Conservation (phyloP, 2,797 vertebrate genomes). For the Coluber constrictor region DNA sequence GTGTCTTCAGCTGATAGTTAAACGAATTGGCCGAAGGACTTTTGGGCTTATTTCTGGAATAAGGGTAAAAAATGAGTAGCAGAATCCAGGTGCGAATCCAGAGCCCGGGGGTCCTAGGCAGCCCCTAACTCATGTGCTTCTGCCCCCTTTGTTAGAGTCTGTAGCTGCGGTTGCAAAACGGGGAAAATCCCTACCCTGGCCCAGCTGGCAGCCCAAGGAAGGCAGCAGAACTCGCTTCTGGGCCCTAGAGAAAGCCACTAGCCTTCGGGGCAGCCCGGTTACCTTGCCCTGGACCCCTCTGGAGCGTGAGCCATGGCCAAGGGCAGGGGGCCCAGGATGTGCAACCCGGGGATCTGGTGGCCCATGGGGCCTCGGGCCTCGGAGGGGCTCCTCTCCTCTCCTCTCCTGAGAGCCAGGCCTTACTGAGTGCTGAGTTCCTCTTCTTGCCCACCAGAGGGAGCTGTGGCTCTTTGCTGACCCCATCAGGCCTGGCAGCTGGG, state of each 20-base stretch:
- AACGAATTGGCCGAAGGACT: background rate
- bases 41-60: background rate
- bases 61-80: background rate
- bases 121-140: background rate
- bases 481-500: background rate
- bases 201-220: background rate
- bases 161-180: rapidly evolving
- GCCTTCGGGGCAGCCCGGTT: background rate
- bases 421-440: background rate
- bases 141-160: background rate
- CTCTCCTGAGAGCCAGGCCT: background rate
- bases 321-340: background rate
- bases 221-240: background rate
- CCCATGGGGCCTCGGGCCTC: background rate
- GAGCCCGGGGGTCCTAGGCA: background rate
- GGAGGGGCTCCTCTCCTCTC: background rate
- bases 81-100: background rate
- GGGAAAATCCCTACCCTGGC: background rate
- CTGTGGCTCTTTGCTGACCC: background rate
- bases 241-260: background rate
- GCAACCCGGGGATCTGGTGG: background rate
- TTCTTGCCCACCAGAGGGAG: background rate
- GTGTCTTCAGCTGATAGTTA: background rate
- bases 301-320: background rate
- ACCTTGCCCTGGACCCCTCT: background rate